A percentile compares a stretch with the other conserved stretches of the same genome.
Conservation (phyloP, 2,888 invertebrate genomes). For the Apotomis capreana region DNA sequence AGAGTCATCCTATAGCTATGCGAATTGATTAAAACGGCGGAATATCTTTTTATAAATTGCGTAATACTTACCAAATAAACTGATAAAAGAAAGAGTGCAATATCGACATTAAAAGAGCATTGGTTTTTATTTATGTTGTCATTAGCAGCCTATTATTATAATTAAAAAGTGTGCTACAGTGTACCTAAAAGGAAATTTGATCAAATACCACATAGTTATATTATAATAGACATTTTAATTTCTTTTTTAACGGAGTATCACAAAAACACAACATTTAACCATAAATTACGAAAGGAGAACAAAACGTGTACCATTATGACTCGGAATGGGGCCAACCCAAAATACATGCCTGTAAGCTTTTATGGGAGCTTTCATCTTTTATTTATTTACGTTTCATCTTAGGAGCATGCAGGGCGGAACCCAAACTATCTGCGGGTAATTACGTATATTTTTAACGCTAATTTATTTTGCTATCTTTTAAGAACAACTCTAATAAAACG, state of each 20-base stretch:
- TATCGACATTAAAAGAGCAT: neutral
- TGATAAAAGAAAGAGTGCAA: conserved; percentile 10
- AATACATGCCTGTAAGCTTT: conserved; percentile 44
- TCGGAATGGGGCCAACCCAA: conserved; percentile 47
- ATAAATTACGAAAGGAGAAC: conserved; percentile 52
- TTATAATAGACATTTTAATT: neutral
- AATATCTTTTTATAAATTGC: conserved; percentile 17
- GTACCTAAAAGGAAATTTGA: conserved; percentile 19
- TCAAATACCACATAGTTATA: conserved; percentile 1
- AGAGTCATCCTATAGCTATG: conserved; percentile 20
- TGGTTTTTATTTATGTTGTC: conserved; percentile 5
- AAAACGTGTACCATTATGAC: conserved; percentile 51
- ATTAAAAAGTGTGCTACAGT: conserved; percentile 14
- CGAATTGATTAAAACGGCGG: conserved; percentile 12
- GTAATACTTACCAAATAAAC: conserved; percentile 7
- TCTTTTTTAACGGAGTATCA: conserved; percentile 53
- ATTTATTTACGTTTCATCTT: conserved; percentile 35
- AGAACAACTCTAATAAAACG: neutral
- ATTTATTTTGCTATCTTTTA: conserved; percentile 45
- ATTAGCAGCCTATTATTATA: conserved; percentile 8
- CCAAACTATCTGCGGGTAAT: conserved; percentile 49
- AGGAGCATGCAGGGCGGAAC: conserved; percentile 67
- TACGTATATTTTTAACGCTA: conserved; percentile 32
- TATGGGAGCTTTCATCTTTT: conserved; percentile 24
- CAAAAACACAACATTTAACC: conserved; percentile 63